Evolutionary conservation across 2,797 vertebrate species (phyloP).

Genomic region (Euphonia xanthogaster): DNA sequence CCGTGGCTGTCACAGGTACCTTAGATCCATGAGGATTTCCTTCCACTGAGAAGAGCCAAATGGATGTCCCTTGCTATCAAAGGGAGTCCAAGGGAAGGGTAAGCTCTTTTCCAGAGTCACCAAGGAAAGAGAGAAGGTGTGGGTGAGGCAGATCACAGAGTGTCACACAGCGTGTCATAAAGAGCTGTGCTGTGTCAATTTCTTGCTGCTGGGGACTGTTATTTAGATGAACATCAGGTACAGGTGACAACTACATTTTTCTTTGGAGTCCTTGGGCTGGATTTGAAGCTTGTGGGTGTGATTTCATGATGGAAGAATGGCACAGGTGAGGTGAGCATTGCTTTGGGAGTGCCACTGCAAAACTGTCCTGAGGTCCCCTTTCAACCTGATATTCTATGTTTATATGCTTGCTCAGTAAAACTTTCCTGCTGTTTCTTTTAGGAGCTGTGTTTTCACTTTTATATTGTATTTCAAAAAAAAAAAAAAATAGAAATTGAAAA

Average conservation of each 20-base stretch:
- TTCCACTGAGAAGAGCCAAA: neutral
- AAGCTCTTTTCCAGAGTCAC: neutral
- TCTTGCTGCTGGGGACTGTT: neutral
- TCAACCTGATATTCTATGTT: neutral
- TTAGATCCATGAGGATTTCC: neutral
- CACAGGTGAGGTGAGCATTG: accelerated
- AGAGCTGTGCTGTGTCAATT: neutral
- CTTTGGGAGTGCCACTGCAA: neutral
- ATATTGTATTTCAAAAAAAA: neutral
- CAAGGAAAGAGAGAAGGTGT: neutral
- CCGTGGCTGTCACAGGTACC: neutral
- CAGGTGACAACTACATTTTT: neutral
- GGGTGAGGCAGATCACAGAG: neutral
- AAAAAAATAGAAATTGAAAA: neutral
- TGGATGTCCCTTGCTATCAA: neutral
- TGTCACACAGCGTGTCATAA: neutral
- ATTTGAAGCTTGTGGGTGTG: neutral
- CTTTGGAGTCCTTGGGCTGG: neutral
- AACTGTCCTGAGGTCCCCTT: neutral
- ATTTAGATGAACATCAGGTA: neutral
- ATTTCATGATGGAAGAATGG: neutral
- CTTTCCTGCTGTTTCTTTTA: neutral
- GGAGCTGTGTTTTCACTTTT: neutral
- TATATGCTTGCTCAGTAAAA: neutral
- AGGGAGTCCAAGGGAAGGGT: neutral